Evolutionary conservation across 2,888 invertebrate genomes (phyloP).

Genomic region (Melieria omissa): DNA sequence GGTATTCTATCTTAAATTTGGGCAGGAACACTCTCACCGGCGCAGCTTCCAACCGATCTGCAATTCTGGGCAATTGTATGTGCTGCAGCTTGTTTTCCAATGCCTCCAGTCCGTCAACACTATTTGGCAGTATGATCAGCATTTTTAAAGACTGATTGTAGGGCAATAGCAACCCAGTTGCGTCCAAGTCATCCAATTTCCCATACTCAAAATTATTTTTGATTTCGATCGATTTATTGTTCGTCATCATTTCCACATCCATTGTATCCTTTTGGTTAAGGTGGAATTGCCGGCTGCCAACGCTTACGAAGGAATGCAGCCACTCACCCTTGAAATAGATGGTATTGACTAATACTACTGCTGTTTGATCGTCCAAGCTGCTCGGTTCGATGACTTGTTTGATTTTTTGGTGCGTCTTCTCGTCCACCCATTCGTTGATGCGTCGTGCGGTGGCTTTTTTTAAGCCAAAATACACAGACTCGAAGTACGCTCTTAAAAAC

Average conservation of each 20-base stretch:
- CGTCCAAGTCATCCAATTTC: slow-evolving; percentile 67
- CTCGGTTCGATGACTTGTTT: slow-evolving; percentile 55
- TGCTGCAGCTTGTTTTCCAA: slow-evolving; percentile 73
- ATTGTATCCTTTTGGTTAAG: too few species aligned
- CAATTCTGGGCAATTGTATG: slow-evolving; percentile 69
- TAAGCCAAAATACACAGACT: slow-evolving; percentile 73
- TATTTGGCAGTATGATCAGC: slow-evolving; percentile 80
- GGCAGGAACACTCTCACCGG: slow-evolving; percentile 76
- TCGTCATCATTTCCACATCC: slow-evolving; percentile 80
- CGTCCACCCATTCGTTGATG: slow-evolving; percentile 85
- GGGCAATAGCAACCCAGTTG: slow-evolving; percentile 76
- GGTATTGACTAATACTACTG: too few species aligned
- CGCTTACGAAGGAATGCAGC: too few species aligned
- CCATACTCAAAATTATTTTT: slow-evolving; percentile 69
- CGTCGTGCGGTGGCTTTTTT: slow-evolving; percentile 67
- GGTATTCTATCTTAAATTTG: slow-evolving; percentile 82
- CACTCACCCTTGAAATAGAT: too few species aligned
- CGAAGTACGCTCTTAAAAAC: slow-evolving; percentile 74
- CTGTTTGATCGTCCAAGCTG: too few species aligned
- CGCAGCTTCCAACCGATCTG: slow-evolving; percentile 65
- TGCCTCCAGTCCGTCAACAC: slow-evolving; percentile 72
- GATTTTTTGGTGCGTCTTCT: slow-evolving; percentile 84
- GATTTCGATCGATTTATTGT: slow-evolving; percentile 68
- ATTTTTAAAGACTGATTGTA: slow-evolving; percentile 77
- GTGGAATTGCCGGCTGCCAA: too few species aligned